Percentiles rank a stretch among this genome's conserved stretches.
phyloP scores from a whole-genome alignment of 2,113 vertebrate species.

The Meleagris gallopavo region DNA sequence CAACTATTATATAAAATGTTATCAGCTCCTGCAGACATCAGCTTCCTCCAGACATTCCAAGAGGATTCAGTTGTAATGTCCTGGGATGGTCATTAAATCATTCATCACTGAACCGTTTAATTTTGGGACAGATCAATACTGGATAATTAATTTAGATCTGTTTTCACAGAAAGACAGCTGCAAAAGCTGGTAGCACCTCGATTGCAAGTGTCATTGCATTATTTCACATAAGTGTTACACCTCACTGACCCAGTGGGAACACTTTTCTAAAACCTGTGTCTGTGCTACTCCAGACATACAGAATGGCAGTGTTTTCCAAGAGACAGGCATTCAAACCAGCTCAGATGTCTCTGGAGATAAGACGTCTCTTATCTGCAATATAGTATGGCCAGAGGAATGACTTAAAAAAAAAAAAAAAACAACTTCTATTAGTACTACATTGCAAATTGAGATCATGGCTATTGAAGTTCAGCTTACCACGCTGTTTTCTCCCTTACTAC shows the following conservation, averaged over 20 bases:
- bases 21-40: too few species aligned
- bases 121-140: background rate
- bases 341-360: background rate
- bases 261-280: background rate
- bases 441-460: background rate
- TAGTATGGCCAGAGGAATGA: background rate
- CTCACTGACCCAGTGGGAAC: background rate
- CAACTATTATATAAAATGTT: background rate
- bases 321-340: background rate
- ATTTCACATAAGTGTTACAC: background rate
- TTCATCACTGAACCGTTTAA: background rate
- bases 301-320: background rate
- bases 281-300: background rate
- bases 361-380: background rate
- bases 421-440: background rate
- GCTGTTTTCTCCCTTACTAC: conserved; percentile 54
- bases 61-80: background rate
- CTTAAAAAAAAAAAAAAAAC: background rate
- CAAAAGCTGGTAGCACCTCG: background rate
- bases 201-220: background rate
- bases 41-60: background rate
- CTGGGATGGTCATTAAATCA: background rate
- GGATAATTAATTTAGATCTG: background rate
- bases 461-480: conserved; percentile 38
- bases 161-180: background rate